Evolutionary conservation across 1,140 invertebrate genomes (phyloP).

Genomic region (Polypedilum vanderplanki): DNA sequence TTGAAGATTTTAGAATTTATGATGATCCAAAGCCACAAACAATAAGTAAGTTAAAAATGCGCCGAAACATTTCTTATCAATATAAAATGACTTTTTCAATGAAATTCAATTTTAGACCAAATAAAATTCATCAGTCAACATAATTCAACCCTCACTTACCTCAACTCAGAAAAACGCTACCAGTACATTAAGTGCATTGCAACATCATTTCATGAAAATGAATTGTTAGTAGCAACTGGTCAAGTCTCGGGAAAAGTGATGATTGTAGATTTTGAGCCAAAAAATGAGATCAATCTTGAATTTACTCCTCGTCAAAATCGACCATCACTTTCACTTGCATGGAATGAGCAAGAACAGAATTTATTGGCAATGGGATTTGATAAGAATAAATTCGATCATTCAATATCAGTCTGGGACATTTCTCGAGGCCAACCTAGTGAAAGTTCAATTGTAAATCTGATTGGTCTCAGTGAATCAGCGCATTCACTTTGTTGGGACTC

Average conservation of each 20-base stretch:
- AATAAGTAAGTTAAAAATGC: background rate
- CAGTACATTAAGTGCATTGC: slow-evolving; percentile 42
- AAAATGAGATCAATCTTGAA: slow-evolving; percentile 43
- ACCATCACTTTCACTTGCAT: slow-evolving; percentile 78
- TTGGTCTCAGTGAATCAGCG: slow-evolving; percentile 71
- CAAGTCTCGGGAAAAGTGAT: slow-evolving; percentile 78
- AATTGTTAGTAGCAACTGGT: slow-evolving; percentile 75
- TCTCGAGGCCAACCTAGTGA: slow-evolving; percentile 39
- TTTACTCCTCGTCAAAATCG: slow-evolving; percentile 65
- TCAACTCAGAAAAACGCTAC: slow-evolving; percentile 40
- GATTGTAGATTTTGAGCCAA: slow-evolving; percentile 69
- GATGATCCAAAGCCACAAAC: background rate
- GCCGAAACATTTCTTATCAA: background rate
- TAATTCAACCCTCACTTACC: slow-evolving; percentile 38
- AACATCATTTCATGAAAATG: slow-evolving; percentile 43
- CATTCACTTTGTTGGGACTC: slow-evolving; percentile 80
- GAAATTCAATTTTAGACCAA: slow-evolving; percentile 1
- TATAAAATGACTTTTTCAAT: background rate
- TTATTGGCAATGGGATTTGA: slow-evolving; percentile 79
- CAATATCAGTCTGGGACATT: slow-evolving; percentile 74
- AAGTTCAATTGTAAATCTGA: slow-evolving; percentile 35
- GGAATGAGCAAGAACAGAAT: slow-evolving; percentile 80
- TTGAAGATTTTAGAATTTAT: background rate
- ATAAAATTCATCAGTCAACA: slow-evolving; percentile 26
- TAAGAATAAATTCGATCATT: slow-evolving; percentile 75